Conservation (phyloP, 2,888 invertebrate genomes). For the Dolichopus griseipennis region DNA sequence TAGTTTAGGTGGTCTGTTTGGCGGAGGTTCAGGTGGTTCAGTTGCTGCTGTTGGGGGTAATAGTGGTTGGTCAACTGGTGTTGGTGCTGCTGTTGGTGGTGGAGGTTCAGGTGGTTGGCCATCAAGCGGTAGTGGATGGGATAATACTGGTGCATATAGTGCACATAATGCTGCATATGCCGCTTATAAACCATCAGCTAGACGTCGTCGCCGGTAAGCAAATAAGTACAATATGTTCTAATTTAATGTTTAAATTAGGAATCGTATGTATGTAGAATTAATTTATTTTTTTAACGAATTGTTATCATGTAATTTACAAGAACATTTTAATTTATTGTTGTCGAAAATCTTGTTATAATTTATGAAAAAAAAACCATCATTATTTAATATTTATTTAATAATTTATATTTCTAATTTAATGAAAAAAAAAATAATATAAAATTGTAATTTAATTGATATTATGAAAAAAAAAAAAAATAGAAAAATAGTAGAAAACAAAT, state of each 20-base stretch:
- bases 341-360: constrained; percentile 12
- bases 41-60: constrained; percentile 33
- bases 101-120: constrained; percentile 25
- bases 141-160: constrained; percentile 46
- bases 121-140: constrained; percentile 36
- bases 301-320: constrained; percentile 6
- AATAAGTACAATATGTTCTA: not conserved
- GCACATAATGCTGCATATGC: constrained; percentile 47
- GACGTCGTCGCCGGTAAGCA: constrained; percentile 31
- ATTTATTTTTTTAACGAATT: constrained; percentile 13
- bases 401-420: not conserved
- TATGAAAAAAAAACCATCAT: constrained; percentile 17
- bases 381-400: constrained; percentile 10
- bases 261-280: constrained; percentile 13
- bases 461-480: not conserved
- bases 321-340: not conserved
- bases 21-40: constrained; percentile 26
- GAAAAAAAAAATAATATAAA: not conserved
- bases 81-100: constrained; percentile 25
- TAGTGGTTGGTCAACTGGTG: constrained; percentile 35
- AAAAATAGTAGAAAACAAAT: not conserved
- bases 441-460: not conserved
- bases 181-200: constrained; percentile 42
- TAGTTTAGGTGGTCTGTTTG: constrained; percentile 31
- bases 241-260: not conserved